Conservation (phyloP, 2,113 vertebrate genomes). For the Corythaeola cristata region DNA sequence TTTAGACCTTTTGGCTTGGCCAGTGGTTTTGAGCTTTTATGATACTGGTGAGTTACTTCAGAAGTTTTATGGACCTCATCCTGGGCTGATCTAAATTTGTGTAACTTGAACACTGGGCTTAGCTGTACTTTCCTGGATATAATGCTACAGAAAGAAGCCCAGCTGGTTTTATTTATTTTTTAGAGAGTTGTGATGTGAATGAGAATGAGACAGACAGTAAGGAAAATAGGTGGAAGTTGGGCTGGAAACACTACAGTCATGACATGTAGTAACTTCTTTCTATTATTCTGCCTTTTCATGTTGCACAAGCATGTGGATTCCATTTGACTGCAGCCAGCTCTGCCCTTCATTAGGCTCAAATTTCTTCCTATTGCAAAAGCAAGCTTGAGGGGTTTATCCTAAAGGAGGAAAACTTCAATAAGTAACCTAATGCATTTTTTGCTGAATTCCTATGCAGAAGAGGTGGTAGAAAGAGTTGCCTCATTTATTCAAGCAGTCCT, state of each 20-base stretch:
- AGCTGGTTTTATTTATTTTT: conserved; percentile 65
- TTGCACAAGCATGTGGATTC: conserved; percentile 50
- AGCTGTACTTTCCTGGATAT: conserved; percentile 41
- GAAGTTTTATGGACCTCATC: conserved; percentile 71
- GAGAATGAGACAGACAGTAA: conserved; percentile 57
- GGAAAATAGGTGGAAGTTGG: conserved; percentile 49
- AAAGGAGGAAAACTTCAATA: conserved; percentile 1
- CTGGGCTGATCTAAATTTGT: conserved; percentile 55
- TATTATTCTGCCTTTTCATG: conserved; percentile 60
- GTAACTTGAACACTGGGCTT: conserved; percentile 47
- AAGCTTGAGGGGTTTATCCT: neutral
- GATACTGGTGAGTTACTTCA: conserved; percentile 63
- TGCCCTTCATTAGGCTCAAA: conserved; percentile 44
- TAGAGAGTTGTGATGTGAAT: conserved; percentile 55
- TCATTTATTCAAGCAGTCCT: neutral
- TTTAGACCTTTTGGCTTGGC: conserved; percentile 62
- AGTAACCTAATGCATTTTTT: neutral
- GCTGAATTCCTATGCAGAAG: neutral
- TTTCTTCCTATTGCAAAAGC: conserved; percentile 45
- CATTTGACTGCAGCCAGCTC: conserved; percentile 48
- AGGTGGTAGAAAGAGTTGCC: neutral
- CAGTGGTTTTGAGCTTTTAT: conserved; percentile 63
- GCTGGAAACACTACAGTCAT: conserved; percentile 59
- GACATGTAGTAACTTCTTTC: conserved; percentile 63
- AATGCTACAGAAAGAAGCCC: conserved; percentile 40